Evolutionary conservation across 1,140 invertebrate genomes (phyloP), one percentile per base, ranked within the genome.

Genomic region (Venturia canescens): DNA sequence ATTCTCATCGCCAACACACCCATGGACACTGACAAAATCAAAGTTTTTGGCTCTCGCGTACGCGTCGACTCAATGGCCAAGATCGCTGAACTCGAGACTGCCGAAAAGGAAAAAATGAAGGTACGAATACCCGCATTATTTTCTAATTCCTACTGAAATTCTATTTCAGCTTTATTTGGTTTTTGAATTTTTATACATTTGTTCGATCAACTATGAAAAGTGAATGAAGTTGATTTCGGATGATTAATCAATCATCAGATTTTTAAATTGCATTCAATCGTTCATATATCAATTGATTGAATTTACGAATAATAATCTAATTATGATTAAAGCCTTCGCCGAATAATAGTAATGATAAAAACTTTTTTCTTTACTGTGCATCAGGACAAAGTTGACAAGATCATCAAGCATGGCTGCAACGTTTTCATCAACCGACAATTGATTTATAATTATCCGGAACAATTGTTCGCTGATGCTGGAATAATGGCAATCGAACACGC

Each of bases 11-110:
- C 99, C n/a, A 99, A 99, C 89, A 99, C 99, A 48, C 98, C 99
- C 0, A 99, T 99, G 99, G 99, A 99, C 91, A 98, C 98, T 23
- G 99, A 99, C 88, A 99, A 99, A 93, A 99, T 99, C 83, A 99
- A 99, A 94, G 97, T 99, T n/a, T 99, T 99, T 93, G 99, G 98
- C 75, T 99, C 98, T 18, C 95, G 98, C 84, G 98, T 99, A 78
- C 96, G 98, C 87, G 98, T 99, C 0, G 99, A 99, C 91, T 99
- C 98, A 0, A 96, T 99, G 93, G 96, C 98, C 3, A 99, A 99
- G 92, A 98, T 99, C 80, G 99, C 99, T 18, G 98, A 99, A 89
- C 92, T 99, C 69, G 99, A 99, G 93, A 88, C 97, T 31, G 98
- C 99, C 26, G 99, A 99, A 88, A 99, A 99, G 90, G 97, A 99